These are phyloP conservation scores for Tuta absoluta DNA, from an alignment of 2,888 invertebrate species.

Conservation along the genomic window DNA sequence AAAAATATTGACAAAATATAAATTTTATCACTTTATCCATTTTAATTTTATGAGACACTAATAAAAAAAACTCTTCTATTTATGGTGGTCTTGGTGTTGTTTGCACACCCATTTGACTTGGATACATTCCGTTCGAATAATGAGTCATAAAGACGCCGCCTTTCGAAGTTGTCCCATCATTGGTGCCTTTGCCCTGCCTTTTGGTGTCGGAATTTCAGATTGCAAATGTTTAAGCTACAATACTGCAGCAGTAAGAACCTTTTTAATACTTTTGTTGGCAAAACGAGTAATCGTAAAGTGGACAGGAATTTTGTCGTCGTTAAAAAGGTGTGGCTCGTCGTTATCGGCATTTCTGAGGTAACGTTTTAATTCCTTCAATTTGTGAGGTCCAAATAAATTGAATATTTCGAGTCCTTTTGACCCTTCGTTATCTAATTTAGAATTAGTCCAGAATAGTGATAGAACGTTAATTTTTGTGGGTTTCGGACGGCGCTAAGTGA, in stretches of 20 bases:
- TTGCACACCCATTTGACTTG: constrained; percentile 55
- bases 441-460: constrained; percentile 22
- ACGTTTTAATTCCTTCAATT: constrained; percentile 16
- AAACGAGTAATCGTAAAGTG: not conserved
- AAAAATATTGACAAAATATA: constrained; percentile 25
- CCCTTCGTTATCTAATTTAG: constrained; percentile 21
- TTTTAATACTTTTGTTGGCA: not conserved
- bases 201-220: constrained; percentile 30
- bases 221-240: constrained; percentile 22
- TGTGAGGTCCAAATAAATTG: constrained; percentile 26
- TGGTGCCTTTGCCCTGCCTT: constrained; percentile 47
- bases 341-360: constrained; percentile 3
- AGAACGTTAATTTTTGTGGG: constrained; percentile 22
- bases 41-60: constrained; percentile 54
- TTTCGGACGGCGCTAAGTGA: constrained; percentile 6
- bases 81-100: constrained; percentile 51
- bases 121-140: constrained; percentile 35
- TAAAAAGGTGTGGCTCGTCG: constrained; percentile 20
- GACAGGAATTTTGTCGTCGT: not conserved
- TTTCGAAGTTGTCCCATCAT: constrained; percentile 43
- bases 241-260: not conserved
- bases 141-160: constrained; percentile 62
- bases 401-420: constrained; percentile 10
- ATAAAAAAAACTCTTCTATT: constrained; percentile 57
- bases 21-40: constrained; percentile 43